These are phyloP conservation scores for Conus canariensis DNA, from an alignment of 2,888 invertebrate genomes.

Conservation along the genomic window DNA sequence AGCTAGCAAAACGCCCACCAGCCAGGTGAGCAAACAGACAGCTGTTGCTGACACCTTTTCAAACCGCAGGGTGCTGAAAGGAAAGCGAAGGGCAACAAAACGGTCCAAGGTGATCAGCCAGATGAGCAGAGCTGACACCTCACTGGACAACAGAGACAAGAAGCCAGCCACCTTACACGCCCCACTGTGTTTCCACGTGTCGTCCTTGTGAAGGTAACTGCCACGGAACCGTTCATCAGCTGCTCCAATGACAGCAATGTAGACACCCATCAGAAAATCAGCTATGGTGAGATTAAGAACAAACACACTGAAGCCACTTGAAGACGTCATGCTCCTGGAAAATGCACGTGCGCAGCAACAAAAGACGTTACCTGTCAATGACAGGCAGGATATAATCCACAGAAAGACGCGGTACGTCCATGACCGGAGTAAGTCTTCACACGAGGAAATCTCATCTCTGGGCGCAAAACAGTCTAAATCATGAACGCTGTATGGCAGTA, in stretches of 20 bases:
- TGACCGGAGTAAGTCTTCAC: neutral
- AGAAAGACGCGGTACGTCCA: neutral
- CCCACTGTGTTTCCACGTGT: conserved; percentile 54
- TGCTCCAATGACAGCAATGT: conserved; percentile 54
- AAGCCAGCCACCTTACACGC: conserved; percentile 60
- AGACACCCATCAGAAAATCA: conserved; percentile 60
- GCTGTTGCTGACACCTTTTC: neutral
- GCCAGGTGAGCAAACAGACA: neutral
- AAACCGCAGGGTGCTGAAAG: neutral
- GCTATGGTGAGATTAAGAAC: conserved; percentile 47
- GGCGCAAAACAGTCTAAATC: neutral
- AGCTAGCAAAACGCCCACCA: neutral
- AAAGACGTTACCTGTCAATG: conserved; percentile 17
- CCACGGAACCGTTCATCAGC: conserved; percentile 60
- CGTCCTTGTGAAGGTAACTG: conserved; percentile 58
- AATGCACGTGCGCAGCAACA: neutral
- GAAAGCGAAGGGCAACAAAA: neutral
- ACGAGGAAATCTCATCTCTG: neutral
- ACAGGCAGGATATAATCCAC: neutral
- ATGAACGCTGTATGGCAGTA: neutral
- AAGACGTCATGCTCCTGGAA: neutral
- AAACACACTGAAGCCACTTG: conserved; percentile 38
- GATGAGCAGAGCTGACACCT: conserved; percentile 82
- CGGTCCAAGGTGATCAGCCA: conserved; percentile 84
- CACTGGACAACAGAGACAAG: conserved; percentile 79